Evolutionary conservation across 1,140 invertebrate species (phyloP).

Genomic region (Bradysia coprophila): DNA sequence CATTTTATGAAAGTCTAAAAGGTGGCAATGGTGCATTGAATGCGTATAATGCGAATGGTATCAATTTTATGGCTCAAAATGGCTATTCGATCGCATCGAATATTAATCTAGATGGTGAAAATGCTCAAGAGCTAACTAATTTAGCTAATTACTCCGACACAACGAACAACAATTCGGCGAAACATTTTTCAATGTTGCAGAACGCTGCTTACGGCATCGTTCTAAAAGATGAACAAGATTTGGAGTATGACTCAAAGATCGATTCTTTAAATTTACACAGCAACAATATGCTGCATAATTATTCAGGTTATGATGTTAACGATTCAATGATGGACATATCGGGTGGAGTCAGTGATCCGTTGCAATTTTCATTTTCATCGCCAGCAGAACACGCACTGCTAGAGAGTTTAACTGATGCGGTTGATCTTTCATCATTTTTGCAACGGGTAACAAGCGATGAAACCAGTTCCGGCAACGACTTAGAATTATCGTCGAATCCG

Average conservation of each 20-base stretch:
- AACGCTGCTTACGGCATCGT: constrained; percentile 60
- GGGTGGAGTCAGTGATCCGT: constrained; percentile 52
- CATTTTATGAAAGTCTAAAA: constrained; percentile 70
- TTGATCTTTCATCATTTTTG: constrained; percentile 51
- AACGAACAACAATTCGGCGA: constrained; percentile 6
- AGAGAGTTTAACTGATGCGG: constrained; percentile 49
- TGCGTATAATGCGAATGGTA: constrained; percentile 29
- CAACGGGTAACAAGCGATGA: constrained; percentile 40
- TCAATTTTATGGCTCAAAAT: constrained; percentile 25
- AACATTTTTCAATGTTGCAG: constrained; percentile 62
- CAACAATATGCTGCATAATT: constrained; percentile 27
- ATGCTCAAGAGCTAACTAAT: constrained; percentile 35
- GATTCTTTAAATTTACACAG: constrained; percentile 30
- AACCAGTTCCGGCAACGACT: constrained; percentile 25
- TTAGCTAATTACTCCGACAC: constrained; percentile 12
- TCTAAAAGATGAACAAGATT: constrained; percentile 56
- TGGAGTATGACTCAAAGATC: constrained; percentile 55
- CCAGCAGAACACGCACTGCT: constrained; percentile 52
- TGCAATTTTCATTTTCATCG: constrained; percentile 62
- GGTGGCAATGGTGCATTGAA: constrained; percentile 38
- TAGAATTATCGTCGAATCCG: constrained; percentile 30
- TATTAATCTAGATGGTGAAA: constrained; percentile 57
- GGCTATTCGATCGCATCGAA: constrained; percentile 36
- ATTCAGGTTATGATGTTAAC: constrained; percentile 48
- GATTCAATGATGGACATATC: constrained; percentile 64